phyloP scores from a whole-genome alignment of 2,113 vertebrate species.

The Hippolais icterina region DNA sequence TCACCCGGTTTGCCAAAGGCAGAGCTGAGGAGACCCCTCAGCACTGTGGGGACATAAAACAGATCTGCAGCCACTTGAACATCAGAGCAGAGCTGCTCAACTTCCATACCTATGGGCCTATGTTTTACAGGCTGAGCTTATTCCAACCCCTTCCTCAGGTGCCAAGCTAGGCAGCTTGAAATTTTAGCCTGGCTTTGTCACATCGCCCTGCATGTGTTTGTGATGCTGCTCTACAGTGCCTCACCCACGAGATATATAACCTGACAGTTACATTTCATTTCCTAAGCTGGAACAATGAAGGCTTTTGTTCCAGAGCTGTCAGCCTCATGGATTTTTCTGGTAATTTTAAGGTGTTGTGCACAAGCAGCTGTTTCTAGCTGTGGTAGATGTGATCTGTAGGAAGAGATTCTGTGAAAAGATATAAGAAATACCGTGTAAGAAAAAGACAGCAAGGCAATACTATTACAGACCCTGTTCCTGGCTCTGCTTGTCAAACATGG shows the following conservation, averaged over 20 bases:
- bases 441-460: neutral
- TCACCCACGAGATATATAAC: neutral
- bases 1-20: neutral
- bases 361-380: neutral
- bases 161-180: neutral
- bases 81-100: neutral
- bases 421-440: neutral
- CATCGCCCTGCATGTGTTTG: neutral
- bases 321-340: neutral
- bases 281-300: neutral
- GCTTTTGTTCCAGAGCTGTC: neutral
- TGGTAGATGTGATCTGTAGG: neutral
- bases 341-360: neutral
- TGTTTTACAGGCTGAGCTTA: neutral
- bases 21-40: neutral
- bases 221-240: neutral
- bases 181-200: neutral
- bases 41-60: neutral
- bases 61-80: fast-evolving
- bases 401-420: neutral
- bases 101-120: fast-evolving
- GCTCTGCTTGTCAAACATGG: neutral
- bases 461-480: neutral
- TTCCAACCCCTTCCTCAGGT: neutral
- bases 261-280: neutral